Percentiles rank a stretch among this genome's conserved stretches.
phyloP scores from a whole-genome alignment of 1,140 invertebrate species.

The Atta texana region DNA sequence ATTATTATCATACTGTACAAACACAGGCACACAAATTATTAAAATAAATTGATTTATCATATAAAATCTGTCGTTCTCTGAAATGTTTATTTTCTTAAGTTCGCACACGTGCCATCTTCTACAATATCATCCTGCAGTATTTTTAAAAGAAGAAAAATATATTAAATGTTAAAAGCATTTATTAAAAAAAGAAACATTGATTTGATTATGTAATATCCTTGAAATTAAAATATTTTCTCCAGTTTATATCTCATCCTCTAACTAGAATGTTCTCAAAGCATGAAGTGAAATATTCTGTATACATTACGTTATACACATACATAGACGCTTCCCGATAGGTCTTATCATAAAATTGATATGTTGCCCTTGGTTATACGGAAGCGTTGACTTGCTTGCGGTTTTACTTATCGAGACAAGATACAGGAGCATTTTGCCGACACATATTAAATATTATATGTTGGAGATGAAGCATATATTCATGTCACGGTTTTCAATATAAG shows the following conservation, averaged over 20 bases:
- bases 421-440: not conserved
- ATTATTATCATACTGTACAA: conserved; percentile 77
- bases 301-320: not conserved
- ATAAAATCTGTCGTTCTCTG: conserved; percentile 62
- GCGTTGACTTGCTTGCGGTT: not conserved
- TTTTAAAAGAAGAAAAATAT: not conserved
- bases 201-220: not conserved
- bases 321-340: not conserved
- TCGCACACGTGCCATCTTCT: not conserved
- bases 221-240: not conserved
- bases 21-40: conserved; percentile 77
- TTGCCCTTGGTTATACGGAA: conserved; percentile 39
- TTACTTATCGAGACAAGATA: conserved; percentile 38
- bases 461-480: not conserved
- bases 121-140: not conserved
- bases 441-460: not conserved
- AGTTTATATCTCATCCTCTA: not conserved
- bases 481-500: not conserved
- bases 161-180: not conserved
- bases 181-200: not conserved
- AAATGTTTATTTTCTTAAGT: not conserved
- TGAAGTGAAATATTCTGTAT: not conserved
- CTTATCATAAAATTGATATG: conserved; percentile 14
- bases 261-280: not conserved
- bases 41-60: conserved; percentile 81